Base-by-base conservation (phyloP, 2,888 invertebrate species). In the Drosophila emarginata region DNA sequence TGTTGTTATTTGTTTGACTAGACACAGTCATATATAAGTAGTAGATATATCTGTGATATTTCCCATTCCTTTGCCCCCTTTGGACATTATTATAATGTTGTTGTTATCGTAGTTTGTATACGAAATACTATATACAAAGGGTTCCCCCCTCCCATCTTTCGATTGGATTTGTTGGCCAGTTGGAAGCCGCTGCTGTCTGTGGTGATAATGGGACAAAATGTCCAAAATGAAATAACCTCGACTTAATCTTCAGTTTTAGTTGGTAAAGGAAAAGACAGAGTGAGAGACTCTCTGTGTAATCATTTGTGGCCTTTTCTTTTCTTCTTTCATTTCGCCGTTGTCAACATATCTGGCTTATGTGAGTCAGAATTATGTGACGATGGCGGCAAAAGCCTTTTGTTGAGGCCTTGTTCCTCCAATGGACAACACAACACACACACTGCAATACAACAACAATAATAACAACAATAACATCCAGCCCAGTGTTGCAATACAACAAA, bases 301-400 rank as follows among this genome's bases (percentile, higher is more conserved):
- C 87, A 84, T 88, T 81, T 84, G 83, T 87, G 87, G 78, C 88
- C 87, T 88, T 90, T 90, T 90, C 89, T 88, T 89, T 61, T 54
- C 23, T 72, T 73, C 80, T 90, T 90, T 90, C 89, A 88, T 89
- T 61, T 54, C 37, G 74, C 74, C 80, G 88, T 91, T 91, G 91
- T 91, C 91, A 91, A 91, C 91, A 90, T 89, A 89, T 87, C 89
- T 85, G 89, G 87, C 87, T 89, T 86, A 89, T 85, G 83, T 88
- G 88, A 80, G 79, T 87, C 87, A 81, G 85, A 85, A 82, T 87
- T 84, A 88, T 89, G 87, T 78, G 85, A 78, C 79, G 77, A 86
- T 78, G 72, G 67, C 73, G 76, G 72, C 76, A 64, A 77, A 57
- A 53, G 64, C 77, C 87, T 85, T 85, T 86, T 85, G 83, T 86